Evolutionary conservation across 2,888 invertebrate genomes (phyloP), one percentile per base, ranked within the genome.

Genomic region (Melieria omissa): DNA sequence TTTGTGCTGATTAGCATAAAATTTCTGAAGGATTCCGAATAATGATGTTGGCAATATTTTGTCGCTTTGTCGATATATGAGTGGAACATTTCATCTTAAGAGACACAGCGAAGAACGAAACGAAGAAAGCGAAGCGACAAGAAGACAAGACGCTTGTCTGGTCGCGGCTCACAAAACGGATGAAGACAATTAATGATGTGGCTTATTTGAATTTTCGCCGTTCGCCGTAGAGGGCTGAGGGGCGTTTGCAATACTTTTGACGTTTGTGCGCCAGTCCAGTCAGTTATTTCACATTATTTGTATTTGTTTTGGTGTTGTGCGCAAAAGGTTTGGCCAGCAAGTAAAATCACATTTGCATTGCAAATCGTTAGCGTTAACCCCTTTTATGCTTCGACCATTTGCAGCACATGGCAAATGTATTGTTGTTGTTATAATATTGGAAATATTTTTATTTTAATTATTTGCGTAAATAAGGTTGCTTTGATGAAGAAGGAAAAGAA

Each of bases 111-210:
- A 9, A 52, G 52, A 14, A n/a, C 14, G 9, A 52, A 14, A 5
- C 14, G 52, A 1, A 52, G 52, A 9, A 52, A 52, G 52, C 1
- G 52, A 14, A 52, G 52, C 29, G 29, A 29, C 29, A 8, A 52
- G 52, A 52, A 52, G 8, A 5, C 52, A 5, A 9, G 52, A 9
- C 14, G 12, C 10, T 6, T 52, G 52, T 52, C 14, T 4, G 12
- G 4, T 5, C 5, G 9, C 12, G 52, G 8, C 29, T 29, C 10
- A 52, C 8, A 52, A 52, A 8, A 52, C 52, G 65, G 65, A 60
- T 58, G 63, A 58, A 78, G 80, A 83, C 84, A 83, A 83, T 82
- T 83, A 82, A 82, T 82, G 80, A 83, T 75, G 73, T 78, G 62
- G n/a, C n/a, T 44, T 29, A 29, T 29, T 29, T 29, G 29, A 29